A percentile compares a stretch with the other conserved stretches of the same genome.
These are phyloP conservation scores for Sprattus sprattus DNA, from an alignment of 2,113 vertebrate species.

Conservation along the genomic window DNA sequence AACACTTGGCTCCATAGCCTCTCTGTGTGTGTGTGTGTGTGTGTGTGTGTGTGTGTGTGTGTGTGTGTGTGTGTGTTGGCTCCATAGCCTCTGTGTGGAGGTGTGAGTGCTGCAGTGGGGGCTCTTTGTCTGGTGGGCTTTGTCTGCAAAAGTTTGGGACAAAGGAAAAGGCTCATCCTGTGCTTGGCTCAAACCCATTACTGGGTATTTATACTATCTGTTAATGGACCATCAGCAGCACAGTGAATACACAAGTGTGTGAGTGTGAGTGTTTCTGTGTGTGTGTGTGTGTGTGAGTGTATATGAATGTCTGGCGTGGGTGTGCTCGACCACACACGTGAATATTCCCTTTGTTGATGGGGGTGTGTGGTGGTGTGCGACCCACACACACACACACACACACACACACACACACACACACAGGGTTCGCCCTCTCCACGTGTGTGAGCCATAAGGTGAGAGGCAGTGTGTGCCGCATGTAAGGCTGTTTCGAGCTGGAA, in stretches of 20 bases:
- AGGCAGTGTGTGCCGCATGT: slow-evolving; percentile 34
- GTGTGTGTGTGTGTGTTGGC: not conserved
- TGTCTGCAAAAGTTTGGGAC: not conserved
- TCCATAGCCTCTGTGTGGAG: not conserved
- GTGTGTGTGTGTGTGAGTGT: not conserved
- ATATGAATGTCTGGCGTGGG: not conserved
- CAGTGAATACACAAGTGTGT: not conserved
- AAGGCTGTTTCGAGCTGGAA: slow-evolving; percentile 53
- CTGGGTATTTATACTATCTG: slow-evolving; percentile 33
- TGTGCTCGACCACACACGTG: not conserved
- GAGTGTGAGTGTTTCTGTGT: slow-evolving; percentile 15
- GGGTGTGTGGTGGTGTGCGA: not conserved
- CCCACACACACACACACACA: not conserved
- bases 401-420: too few relatives aligned
- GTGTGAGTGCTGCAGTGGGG: not conserved
- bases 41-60: not conserved
- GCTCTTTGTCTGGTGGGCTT: not conserved
- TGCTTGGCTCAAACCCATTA: slow-evolving; percentile 28
- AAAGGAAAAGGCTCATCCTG: not conserved
- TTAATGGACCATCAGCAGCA: not conserved
- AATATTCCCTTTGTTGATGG: slow-evolving; percentile 19
- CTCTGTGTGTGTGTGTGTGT: not conserved
- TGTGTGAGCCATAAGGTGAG: not conserved
- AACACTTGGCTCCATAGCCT: not conserved
- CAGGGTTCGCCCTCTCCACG: not conserved